Conservation (phyloP, 2,113 vertebrate species). For the Poeciliopsis prolifica region DNA sequence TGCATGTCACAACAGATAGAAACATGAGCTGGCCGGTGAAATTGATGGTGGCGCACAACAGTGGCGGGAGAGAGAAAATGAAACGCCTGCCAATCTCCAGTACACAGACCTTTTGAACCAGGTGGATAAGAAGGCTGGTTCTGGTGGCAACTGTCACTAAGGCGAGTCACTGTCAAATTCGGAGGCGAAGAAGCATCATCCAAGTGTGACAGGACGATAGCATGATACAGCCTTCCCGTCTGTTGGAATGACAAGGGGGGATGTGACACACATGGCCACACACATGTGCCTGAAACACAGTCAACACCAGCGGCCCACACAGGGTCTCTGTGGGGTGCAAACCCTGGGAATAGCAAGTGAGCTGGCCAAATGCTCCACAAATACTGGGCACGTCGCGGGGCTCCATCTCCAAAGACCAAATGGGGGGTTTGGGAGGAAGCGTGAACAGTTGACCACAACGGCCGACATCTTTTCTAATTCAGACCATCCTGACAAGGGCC, state of each 20-base stretch:
- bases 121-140: conserved; percentile 71
- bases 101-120: conserved; percentile 71
- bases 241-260: conserved; percentile 69
- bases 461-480: conserved; percentile 58
- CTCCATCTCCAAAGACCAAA: conserved; percentile 43
- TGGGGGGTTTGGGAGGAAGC: conserved; percentile 27
- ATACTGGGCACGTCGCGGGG: conserved; percentile 30
- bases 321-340: conserved; percentile 55
- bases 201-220: conserved; percentile 75
- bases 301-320: conserved; percentile 72
- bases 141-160: conserved; percentile 71
- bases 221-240: conserved; percentile 76
- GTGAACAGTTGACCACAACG: conserved; percentile 38
- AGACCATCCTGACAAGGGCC: conserved; percentile 62
- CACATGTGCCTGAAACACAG: conserved; percentile 67
- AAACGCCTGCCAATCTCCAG: conserved; percentile 67
- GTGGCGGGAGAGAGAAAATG: conserved; percentile 55
- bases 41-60: conserved; percentile 39
- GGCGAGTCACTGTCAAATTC: conserved; percentile 70
- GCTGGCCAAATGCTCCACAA: conserved; percentile 56
- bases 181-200: conserved; percentile 68
- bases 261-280: conserved; percentile 73
- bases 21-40: conserved; percentile 40
- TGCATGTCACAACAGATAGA: conserved; percentile 33
- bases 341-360: conserved; percentile 52